Evolutionary conservation across 2,888 invertebrate genomes (phyloP), one percentile per base, ranked within the genome.

Genomic region (Meliscaeva auricollis): DNA sequence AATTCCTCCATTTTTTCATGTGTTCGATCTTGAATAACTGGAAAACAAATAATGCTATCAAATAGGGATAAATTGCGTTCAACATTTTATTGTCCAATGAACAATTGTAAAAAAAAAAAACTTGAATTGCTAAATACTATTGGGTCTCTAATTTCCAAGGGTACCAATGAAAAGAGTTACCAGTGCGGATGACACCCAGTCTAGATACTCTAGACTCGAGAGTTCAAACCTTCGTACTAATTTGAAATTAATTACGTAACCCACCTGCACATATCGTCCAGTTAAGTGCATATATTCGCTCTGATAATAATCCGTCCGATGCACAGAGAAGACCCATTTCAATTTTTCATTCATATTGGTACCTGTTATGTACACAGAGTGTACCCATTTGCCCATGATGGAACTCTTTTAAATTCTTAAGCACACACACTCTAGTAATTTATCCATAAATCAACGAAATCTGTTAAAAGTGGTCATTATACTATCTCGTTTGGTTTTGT

Each of bases 401-500:
- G 22, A 44, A 30, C 30, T 41, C 22, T 62, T 77, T 77, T 9
- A 56, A 72, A 70, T 69, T 41, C 50, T 50, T 62, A 48, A 50
- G 52, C 38, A 64, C 48, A 58, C 66, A 32, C 73, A 69, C 68
- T 76, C 58, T 26, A 68, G 13, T 76, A 48, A 68, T 76, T 76
- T 76, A 56, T 22, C 13, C 38, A 44, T 68, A 76, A n/a, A 68
- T 68, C 68, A 68, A 48, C 17, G 44, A 32, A 15, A 46, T 32
- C 26, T 15, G 38, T 44, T 44, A 52, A 79, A 58, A 68, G 66
- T 52, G 74, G 64, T 77, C 66, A 22, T 58, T 35, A 66, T 32
- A 35, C 9, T 32, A 17, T 17, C 13, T 32, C 30, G 17, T 64
- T 64, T 46, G 32, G 32, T 41, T 48, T 2, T 26, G 32, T 35